Evolutionary conservation across 2,797 vertebrate species (phyloP).

Genomic region (Bovichtus variegatus): DNA sequence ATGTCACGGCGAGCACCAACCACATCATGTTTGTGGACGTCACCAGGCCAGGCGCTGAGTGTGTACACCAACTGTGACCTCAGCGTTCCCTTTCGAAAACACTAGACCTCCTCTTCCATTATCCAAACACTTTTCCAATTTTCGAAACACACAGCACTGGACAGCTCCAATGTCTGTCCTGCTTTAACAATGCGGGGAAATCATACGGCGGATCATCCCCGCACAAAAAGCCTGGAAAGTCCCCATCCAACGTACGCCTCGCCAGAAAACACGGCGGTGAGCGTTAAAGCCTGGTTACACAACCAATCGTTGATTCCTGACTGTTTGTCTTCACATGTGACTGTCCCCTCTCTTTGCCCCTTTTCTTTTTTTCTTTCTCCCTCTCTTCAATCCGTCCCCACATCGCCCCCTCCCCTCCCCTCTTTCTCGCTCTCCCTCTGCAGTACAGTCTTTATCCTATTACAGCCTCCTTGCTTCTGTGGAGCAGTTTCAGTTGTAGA

Average conservation of each 20-base stretch:
- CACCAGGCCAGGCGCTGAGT: not conserved
- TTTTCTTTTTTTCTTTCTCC: conserved; percentile 1
- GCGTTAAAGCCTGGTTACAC: conserved; percentile 43
- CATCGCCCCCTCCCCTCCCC: conserved; percentile 7
- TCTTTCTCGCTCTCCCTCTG: conserved; percentile 35
- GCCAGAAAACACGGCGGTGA: not conserved
- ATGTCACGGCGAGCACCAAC: conserved; percentile 13
- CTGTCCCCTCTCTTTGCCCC: conserved; percentile 6
- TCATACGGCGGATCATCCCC: not conserved
- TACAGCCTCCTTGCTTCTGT: conserved; percentile 70
- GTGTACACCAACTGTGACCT: conserved; percentile 21
- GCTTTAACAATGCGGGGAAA: not conserved
- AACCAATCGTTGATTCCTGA: conserved; percentile 48
- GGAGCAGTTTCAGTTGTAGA: conserved; percentile 67
- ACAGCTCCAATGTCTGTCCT: not conserved
- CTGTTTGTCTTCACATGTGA: conserved; percentile 34
- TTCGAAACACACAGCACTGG: not conserved
- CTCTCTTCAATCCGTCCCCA: conserved; percentile 1
- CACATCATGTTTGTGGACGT: conserved; percentile 4
- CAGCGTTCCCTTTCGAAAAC: conserved; percentile 1
- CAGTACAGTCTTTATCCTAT: conserved; percentile 79
- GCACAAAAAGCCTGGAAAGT: not conserved
- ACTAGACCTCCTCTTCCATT: conserved; percentile 2
- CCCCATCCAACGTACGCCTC: not conserved
- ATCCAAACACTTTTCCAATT: conserved; percentile 13